These are phyloP conservation scores for Amphiprion clarkii DNA, from an alignment of 2,797 vertebrate genomes.

Conservation along the genomic window DNA sequence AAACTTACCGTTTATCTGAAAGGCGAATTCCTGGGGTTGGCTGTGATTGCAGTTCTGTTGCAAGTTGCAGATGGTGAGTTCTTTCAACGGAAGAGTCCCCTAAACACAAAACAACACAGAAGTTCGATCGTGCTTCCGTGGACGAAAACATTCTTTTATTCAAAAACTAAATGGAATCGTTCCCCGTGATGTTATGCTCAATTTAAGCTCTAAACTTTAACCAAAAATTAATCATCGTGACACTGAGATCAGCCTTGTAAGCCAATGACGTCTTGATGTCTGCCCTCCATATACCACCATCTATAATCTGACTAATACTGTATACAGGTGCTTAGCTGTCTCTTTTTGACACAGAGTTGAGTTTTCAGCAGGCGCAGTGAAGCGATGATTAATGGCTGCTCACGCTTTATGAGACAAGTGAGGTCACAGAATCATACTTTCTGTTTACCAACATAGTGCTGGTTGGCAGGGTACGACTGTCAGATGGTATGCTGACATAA, in stretches of 20 bases:
- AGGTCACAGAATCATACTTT: constrained; percentile 42
- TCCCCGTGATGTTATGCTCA: not conserved
- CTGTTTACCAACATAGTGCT: constrained; percentile 64
- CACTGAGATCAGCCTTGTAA: constrained; percentile 27
- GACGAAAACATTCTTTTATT: constrained; percentile 5
- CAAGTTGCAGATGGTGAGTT: constrained; percentile 88
- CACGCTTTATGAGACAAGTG: constrained; percentile 60
- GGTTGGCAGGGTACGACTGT: constrained; percentile 50
- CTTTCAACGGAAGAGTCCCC: constrained; percentile 93
- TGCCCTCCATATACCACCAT: constrained; percentile 48
- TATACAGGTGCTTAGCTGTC: constrained; percentile 43
- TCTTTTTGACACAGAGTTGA: constrained; percentile 38
- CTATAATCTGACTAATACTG: constrained; percentile 58
- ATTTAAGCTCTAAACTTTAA: constrained; percentile 5
- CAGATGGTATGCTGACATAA: constrained; percentile 18
- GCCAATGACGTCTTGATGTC: constrained; percentile 47
- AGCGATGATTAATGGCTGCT: constrained; percentile 74
- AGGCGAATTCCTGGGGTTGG: constrained; percentile 86
- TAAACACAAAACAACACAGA: constrained; percentile 72
- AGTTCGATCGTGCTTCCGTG: not conserved
- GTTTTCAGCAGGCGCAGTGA: constrained; percentile 44
- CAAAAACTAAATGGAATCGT: not conserved
- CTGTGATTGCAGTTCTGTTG: constrained; percentile 83
- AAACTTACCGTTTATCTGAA: constrained; percentile 91
- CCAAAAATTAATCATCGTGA: constrained; percentile 17